Evolutionary conservation across 2,888 invertebrate species (phyloP), one percentile per base, ranked within the genome.

Genomic region (Flexamia atlantica): DNA sequence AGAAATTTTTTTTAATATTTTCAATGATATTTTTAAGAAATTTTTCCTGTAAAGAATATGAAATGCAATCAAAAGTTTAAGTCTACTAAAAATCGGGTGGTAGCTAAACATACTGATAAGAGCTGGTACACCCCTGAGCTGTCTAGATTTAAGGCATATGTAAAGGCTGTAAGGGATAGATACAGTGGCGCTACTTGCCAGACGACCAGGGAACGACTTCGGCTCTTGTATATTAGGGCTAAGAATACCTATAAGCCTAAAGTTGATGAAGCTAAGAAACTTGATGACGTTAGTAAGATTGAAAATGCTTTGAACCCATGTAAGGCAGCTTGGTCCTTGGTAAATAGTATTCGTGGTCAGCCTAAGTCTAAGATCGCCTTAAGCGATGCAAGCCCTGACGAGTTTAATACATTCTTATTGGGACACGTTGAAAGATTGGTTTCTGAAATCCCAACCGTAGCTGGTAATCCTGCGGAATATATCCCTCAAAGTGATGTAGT

Each of bases 301-400:
- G 40, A 72, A 36, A 70, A 36, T 1, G 7, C 70, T 17, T n/a
- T 20, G 3, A 70, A 70, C 14, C 23, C 23, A 10, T 60, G 68
- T 23, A 32, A 30, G 17, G 68, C 30, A 2, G 68, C 68, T 68
- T 72, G 72, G 72, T 12, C 23, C 3, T n/a, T 72, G n/a, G 36
- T 72, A 5, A 72, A 42, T n/a, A 68, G 28, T 4, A 68, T 30
- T 36, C 1, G 42, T 5, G 36, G 23, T 20, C 12, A 1, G 9
- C 5, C 7, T 3, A 7, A 72, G 20, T 3, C 7, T n/a, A 68
- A 30, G 10, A 9, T 30, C 10, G 20, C 14, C 14, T n/a, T 28
- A n/a, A 20, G 32, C 9, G 72, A 20, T 10, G 42, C 42, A 2
- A 72, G 40, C 20, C 72, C 72, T 4, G 42, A 72, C 20, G 20